phyloP scores from a whole-genome alignment of 1,140 invertebrate genomes.

The Cylas formicarius region DNA sequence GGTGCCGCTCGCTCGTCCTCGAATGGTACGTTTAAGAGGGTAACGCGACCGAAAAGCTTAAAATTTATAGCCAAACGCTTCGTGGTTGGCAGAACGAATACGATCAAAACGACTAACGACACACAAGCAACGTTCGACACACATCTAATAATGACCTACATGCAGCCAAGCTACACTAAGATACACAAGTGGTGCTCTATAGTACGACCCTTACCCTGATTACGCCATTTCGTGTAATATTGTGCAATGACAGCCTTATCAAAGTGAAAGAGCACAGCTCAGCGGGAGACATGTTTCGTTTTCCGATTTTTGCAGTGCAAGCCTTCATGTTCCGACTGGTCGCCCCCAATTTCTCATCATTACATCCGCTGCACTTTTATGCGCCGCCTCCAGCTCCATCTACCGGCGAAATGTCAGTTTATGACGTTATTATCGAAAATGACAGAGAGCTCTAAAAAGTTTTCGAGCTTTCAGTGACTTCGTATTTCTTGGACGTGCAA shows the following conservation, averaged over 20 bases:
- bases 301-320: too few relatives aligned
- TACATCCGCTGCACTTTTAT: too few relatives aligned
- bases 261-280: conserved; percentile 28
- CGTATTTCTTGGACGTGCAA: too few relatives aligned
- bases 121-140: conserved; percentile 27
- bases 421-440: too few relatives aligned
- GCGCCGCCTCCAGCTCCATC: too few relatives aligned
- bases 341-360: too few relatives aligned
- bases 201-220: conserved; percentile 41
- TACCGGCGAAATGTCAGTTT: too few relatives aligned
- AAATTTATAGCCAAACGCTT: conserved; percentile 14
- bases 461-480: too few relatives aligned
- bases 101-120: conserved; percentile 27
- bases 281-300: conserved; percentile 19
- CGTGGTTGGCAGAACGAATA: conserved; percentile 33
- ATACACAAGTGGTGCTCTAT: conserved; percentile 36
- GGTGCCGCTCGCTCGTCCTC: too few relatives aligned
- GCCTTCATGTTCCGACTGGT: too few relatives aligned
- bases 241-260: conserved; percentile 41
- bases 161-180: conserved; percentile 34
- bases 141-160: conserved; percentile 30
- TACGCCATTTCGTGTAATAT: conserved; percentile 36
- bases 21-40: conserved; percentile 9
- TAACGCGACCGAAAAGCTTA: conserved; percentile 12
- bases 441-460: too few relatives aligned